Evolutionary conservation across 2,797 vertebrate genomes (phyloP).

Genomic region (Semaprochilodus insignis): DNA sequence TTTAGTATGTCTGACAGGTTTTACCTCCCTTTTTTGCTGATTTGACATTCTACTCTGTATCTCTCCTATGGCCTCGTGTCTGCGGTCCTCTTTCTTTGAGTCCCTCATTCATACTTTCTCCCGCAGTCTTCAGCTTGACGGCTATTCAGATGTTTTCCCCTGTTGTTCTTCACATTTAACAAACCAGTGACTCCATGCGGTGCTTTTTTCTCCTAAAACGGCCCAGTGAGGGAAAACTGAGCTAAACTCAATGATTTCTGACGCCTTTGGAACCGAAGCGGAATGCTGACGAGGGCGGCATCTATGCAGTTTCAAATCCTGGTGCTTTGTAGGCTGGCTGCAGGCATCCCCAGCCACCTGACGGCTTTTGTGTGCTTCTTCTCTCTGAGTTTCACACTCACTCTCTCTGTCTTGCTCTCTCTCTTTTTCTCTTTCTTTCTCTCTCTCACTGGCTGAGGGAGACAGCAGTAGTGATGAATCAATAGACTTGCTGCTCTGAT

Average conservation of each 20-base stretch:
- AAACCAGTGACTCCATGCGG: background rate
- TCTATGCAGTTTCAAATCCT: background rate
- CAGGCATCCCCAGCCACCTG: conserved; percentile 4
- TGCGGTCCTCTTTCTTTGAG: background rate
- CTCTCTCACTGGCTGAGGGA: conserved; percentile 18
- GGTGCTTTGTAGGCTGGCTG: background rate
- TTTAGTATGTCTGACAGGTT: conserved; percentile 10
- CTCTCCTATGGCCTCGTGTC: background rate
- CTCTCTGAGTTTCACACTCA: background rate
- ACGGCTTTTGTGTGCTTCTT: conserved; percentile 35
- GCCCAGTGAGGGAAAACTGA: background rate
- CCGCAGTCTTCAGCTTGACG: background rate
- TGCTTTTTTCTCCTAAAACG: background rate
- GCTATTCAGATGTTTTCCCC: background rate
- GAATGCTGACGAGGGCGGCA: conserved; percentile 2
- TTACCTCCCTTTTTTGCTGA: background rate
- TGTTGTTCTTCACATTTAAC: conserved; percentile 3
- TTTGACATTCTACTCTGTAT: background rate
- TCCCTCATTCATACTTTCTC: conserved; percentile 2
- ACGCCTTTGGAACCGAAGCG: conserved; percentile 7
- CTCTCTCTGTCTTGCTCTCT: background rate
- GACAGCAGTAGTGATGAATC: conserved; percentile 29
- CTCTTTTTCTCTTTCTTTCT: background rate
- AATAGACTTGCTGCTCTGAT: conserved; percentile 32
- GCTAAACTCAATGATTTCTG: conserved; percentile 12